These are phyloP conservation scores for Enteromius argenteus DNA, from an alignment of 2,797 vertebrate species.

Conservation along the genomic window DNA sequence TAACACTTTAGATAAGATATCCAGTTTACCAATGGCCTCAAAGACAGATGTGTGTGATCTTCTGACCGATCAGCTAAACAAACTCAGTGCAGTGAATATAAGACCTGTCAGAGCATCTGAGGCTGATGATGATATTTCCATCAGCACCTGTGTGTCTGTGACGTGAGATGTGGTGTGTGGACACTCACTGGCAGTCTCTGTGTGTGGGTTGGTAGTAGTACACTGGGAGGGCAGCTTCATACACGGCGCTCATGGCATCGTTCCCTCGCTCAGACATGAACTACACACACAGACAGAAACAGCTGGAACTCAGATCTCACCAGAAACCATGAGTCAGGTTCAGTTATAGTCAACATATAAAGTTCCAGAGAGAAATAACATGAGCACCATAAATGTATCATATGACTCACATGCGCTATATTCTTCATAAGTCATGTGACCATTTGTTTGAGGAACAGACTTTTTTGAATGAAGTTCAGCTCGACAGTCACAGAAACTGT, in stretches of 20 bases:
- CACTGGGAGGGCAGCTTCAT: constrained; percentile 85
- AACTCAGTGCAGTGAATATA: neutral
- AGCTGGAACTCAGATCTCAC: neutral
- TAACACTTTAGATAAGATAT: neutral
- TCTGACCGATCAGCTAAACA: neutral
- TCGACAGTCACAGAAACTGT: neutral
- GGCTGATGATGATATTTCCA: neutral
- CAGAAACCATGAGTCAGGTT: neutral
- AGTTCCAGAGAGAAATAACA: neutral
- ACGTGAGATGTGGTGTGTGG: neutral
- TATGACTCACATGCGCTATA: neutral
- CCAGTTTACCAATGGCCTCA: neutral
- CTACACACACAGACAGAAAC: constrained; percentile 68
- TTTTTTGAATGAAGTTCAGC: neutral
- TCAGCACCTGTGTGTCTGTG: neutral
- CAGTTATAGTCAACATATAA: neutral
- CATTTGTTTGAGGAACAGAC: neutral
- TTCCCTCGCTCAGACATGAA: constrained; percentile 87
- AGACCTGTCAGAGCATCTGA: neutral
- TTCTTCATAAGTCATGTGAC: constrained; percentile 6
- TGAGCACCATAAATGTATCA: neutral
- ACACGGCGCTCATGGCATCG: constrained; percentile 78
- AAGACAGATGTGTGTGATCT: neutral
- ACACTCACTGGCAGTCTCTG: constrained; percentile 88
- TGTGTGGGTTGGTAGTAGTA: constrained; percentile 90